A percentile compares a stretch with the other conserved stretches of the same genome.
Evolutionary conservation across 2,888 invertebrate species (phyloP).

Genomic region (Synanthedon formicaeformis): DNA sequence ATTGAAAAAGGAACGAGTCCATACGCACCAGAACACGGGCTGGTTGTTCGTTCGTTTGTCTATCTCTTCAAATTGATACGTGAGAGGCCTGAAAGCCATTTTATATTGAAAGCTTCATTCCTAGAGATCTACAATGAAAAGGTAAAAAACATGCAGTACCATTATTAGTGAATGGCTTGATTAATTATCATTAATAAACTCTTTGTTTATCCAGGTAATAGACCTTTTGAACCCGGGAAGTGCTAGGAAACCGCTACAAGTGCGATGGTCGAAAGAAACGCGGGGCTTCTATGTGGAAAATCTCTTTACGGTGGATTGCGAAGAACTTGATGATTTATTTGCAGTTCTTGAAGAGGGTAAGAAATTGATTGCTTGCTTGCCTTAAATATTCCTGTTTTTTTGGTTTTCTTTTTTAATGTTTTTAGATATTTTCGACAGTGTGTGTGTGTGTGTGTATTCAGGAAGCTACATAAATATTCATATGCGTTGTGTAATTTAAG

Average conservation of each 20-base stretch:
- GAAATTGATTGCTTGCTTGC: neutral
- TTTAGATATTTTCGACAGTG: too few relatives aligned
- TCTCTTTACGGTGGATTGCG: conserved; percentile 94
- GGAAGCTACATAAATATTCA: too few relatives aligned
- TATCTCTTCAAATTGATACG: conserved; percentile 88
- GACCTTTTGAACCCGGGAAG: conserved; percentile 91
- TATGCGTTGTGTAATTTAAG: too few relatives aligned
- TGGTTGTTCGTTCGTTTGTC: conserved; percentile 90
- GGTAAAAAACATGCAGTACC: conserved; percentile 59
- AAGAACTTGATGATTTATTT: conserved; percentile 90
- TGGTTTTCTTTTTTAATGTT: too few relatives aligned
- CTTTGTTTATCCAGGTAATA: conserved; percentile 76
- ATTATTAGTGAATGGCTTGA: neutral
- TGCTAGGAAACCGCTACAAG: conserved; percentile 84
- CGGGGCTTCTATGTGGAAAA: conserved; percentile 96
- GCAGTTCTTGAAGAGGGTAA: conserved; percentile 95
- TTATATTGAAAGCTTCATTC: conserved; percentile 91
- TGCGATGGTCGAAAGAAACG: conserved; percentile 94
- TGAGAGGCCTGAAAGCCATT: conserved; percentile 81
- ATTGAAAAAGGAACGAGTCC: conserved; percentile 75
- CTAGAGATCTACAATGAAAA: conserved; percentile 98
- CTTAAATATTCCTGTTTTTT: too few relatives aligned
- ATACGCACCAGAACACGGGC: conserved; percentile 82
- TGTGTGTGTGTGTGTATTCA: too few relatives aligned
- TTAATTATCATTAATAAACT: neutral